Base-by-base conservation (phyloP, 2,113 vertebrate genomes). In the Triplophysa siluroides region DNA sequence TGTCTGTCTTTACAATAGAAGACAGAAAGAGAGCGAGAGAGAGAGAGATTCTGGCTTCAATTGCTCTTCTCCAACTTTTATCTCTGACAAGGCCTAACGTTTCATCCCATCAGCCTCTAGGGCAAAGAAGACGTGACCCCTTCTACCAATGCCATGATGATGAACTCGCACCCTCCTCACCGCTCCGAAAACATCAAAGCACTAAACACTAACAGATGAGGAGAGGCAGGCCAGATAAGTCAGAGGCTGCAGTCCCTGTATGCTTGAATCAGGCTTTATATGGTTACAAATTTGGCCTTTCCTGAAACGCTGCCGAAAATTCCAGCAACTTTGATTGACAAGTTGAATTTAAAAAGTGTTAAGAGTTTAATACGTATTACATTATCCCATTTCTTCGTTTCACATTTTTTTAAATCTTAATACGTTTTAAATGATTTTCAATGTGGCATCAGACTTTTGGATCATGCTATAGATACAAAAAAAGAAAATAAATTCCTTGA, bases 191-290 rank as follows among this genome's bases (percentile, higher is more conserved):
- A 62, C 38, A 43, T 75, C 72, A 75, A 62, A 75, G 54, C n/a
- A 9, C 38, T 75, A 75, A 75, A 62, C 72, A 75, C n/a, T 38
- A 45, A 56, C 72, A 75, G 72, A 75, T 62, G 72, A 75, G 21
- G 72, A 54, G 21, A 58, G 56, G 33, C 19, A 74, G 38, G 56
- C 33, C 23, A 18, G 21, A 74, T 60, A 73, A 62, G n/a, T 74
- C 72, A 74, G 38, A 62, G 1, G 12, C 23, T 21, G 21, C 33
- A 24, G 56, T 62, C 56, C 72, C 16, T 54, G 45, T 62, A 45
- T 14, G 58, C 21, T 58, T 52, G 38, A 58, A 58, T 18, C 56
- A 58, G 56, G 6, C 16, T 61, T 24, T 13, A 18, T 52, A 18
- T 52, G 50, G 50, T 52, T 52, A 52, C 13, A 52, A 18, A 2